phyloP scores from a whole-genome alignment of 2,888 invertebrate genomes.

The Tetanocera ferruginea region DNA sequence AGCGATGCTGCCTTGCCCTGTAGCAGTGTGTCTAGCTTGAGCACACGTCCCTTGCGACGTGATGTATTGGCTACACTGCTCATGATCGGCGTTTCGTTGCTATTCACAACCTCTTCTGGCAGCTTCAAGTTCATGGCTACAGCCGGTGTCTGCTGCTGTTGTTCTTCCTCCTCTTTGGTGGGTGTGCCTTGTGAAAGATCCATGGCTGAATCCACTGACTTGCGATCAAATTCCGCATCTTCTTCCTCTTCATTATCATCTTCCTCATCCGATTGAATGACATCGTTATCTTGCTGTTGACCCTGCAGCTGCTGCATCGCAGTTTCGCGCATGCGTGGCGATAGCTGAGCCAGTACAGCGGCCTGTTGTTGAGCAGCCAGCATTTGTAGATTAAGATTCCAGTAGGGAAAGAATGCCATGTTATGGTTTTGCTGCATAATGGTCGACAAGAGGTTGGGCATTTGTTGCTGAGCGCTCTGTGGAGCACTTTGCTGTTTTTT shows the following conservation, averaged over 20 bases:
- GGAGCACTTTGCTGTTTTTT: constrained; percentile 41
- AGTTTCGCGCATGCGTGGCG: constrained; percentile 62
- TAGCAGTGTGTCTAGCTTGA: constrained; percentile 77
- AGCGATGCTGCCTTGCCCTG: constrained; percentile 56
- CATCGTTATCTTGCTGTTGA: constrained; percentile 48
- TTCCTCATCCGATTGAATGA: constrained; percentile 41
- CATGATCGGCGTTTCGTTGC: constrained; percentile 59
- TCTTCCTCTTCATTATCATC: constrained; percentile 46
- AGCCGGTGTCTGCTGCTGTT: constrained; percentile 14
- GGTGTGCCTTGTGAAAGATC: constrained; percentile 68
- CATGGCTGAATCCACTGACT: constrained; percentile 65
- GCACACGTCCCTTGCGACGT: constrained; percentile 87
- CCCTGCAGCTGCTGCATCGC: constrained; percentile 53
- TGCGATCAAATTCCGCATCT: constrained; percentile 52
- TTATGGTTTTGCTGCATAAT: constrained; percentile 65
- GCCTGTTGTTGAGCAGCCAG: constrained; percentile 69
- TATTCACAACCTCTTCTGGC: constrained; percentile 50
- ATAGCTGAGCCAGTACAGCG: constrained; percentile 65
- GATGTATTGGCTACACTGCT: constrained; percentile 58
- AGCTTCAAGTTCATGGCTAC: constrained; percentile 60
- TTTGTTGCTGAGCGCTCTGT: constrained; percentile 45
- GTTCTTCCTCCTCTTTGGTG: constrained; percentile 55
- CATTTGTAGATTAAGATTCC: constrained; percentile 69
- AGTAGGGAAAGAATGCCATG: constrained; percentile 68
- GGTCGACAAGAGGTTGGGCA: constrained; percentile 63